A percentile compares a stretch with the other conserved stretches of the same genome.
Evolutionary conservation across 2,113 vertebrate genomes (phyloP).

Genomic region (Eulemur rufifrons): DNA sequence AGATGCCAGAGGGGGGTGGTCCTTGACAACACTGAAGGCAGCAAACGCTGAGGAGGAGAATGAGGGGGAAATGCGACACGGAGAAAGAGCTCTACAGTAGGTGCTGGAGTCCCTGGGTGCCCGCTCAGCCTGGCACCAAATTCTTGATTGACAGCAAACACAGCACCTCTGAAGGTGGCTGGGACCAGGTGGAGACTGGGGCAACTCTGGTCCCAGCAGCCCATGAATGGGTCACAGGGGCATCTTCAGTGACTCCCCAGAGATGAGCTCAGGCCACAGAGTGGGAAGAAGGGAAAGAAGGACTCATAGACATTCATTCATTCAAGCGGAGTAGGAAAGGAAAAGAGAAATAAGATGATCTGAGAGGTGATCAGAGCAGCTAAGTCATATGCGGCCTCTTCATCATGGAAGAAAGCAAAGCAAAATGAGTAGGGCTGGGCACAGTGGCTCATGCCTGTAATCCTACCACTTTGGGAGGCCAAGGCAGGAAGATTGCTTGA

Average conservation of each 20-base stretch:
- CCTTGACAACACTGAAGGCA: background rate
- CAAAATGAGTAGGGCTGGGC: background rate
- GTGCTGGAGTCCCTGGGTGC: background rate
- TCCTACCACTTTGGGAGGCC: too few relatives aligned
- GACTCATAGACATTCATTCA: background rate
- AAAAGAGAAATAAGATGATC: background rate
- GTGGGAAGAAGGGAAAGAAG: background rate
- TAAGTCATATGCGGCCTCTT: background rate
- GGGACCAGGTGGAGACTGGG: background rate
- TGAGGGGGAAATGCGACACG: fast-evolving
- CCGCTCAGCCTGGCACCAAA: background rate
- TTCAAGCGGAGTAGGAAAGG: background rate
- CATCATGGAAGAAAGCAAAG: background rate
- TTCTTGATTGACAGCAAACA: background rate
- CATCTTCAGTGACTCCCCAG: background rate
- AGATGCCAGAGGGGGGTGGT: background rate
- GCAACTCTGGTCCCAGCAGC: background rate
- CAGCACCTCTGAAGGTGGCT: fast-evolving
- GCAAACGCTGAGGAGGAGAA: background rate
- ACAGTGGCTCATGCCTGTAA: too few relatives aligned
- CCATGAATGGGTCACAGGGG: background rate
- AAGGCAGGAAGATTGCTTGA: too few relatives aligned
- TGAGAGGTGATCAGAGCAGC: background rate
- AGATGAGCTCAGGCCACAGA: background rate
- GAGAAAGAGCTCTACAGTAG: background rate